Conservation (phyloP, 2,888 invertebrate species). For the Oasisia sp. region DNA sequence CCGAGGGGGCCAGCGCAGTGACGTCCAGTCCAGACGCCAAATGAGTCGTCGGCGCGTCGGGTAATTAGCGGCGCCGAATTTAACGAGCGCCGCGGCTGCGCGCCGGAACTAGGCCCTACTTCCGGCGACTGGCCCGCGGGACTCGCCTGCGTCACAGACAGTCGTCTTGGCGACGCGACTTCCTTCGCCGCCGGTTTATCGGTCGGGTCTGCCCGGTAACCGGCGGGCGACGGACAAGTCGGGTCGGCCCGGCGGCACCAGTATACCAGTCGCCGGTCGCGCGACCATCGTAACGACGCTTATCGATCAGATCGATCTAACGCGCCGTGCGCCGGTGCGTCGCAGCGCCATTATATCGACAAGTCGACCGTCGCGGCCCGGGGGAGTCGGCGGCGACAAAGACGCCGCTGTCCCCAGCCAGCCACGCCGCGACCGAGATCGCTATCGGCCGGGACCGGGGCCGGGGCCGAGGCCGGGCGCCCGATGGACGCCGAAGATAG, state of each 20-base stretch:
- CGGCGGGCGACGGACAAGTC: background rate
- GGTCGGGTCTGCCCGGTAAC: background rate
- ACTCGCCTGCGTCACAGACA: background rate
- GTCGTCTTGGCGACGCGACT: background rate
- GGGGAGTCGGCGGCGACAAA: background rate
- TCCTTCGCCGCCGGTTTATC: background rate
- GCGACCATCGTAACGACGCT: background rate
- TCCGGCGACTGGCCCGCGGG: background rate
- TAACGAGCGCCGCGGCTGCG: background rate
- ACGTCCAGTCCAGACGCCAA: background rate
- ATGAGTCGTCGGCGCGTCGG: background rate
- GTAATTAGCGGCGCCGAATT: background rate
- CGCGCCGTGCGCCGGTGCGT: background rate
- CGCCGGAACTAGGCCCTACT: background rate
- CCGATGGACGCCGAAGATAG: conserved; percentile 13
- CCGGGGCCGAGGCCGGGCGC: background rate
- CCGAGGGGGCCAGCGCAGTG: background rate
- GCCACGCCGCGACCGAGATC: background rate
- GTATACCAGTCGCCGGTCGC: background rate
- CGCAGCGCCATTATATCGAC: background rate
- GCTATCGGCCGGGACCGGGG: background rate
- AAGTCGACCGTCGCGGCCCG: background rate
- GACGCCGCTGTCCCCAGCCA: conserved; percentile 11
- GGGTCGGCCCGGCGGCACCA: no score
- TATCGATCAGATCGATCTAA: background rate